Conservation (phyloP, 2,797 vertebrate genomes). For the Pogoniulus pusillus region DNA sequence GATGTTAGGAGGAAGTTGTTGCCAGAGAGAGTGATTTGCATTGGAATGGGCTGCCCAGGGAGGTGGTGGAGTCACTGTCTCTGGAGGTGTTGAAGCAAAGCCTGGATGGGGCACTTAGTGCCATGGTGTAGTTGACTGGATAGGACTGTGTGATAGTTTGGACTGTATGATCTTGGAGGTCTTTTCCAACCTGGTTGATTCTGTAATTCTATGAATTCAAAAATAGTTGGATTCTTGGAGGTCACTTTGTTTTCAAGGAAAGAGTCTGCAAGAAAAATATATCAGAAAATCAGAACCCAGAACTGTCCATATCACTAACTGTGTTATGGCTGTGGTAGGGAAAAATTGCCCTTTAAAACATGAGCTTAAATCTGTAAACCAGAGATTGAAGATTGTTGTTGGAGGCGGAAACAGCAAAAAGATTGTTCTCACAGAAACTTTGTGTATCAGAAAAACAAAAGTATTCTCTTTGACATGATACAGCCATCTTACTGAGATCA, state of each 20-base stretch:
- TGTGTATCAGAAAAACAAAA: neutral
- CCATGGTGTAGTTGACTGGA: no score
- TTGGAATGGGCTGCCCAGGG: no score
- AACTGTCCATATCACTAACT: neutral
- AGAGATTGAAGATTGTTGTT: neutral
- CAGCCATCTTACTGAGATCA: neutral
- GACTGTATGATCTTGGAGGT: no score
- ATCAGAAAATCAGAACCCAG: neutral
- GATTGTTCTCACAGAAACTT: neutral
- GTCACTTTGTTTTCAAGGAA: neutral
- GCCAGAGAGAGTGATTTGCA: no score
- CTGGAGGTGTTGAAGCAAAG: no score
- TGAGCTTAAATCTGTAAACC: neutral
- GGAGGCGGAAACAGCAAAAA: neutral
- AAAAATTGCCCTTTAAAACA: neutral
- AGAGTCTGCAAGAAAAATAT: neutral
- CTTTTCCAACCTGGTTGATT: no score
- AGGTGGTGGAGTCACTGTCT: no score
- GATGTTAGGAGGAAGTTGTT: no score
- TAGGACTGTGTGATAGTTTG: no score
- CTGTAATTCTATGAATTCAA: no score
- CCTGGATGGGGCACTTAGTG: no score
- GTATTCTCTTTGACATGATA: neutral
- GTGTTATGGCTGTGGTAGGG: neutral
- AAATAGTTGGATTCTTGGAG: neutral